Conservation (phyloP, 1,140 invertebrate species). For the Nasonia vitripennis region DNA sequence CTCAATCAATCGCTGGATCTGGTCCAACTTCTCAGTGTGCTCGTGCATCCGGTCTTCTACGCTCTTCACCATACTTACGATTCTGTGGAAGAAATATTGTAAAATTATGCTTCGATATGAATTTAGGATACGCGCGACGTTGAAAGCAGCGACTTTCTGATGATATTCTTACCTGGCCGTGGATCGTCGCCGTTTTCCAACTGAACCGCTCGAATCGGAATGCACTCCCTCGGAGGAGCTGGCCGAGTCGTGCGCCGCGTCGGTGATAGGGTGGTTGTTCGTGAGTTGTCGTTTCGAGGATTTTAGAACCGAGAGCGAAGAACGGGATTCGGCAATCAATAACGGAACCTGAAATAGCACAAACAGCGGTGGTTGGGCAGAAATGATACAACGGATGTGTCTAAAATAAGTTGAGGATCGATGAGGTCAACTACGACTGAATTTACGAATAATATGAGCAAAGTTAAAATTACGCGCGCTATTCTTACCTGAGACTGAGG, state of each 20-base stretch:
- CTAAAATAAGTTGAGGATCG: background rate
- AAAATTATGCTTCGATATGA: background rate
- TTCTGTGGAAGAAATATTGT: conserved; percentile 59
- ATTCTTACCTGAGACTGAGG: conserved; percentile 71
- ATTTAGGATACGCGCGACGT: no score
- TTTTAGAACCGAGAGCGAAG: conserved; percentile 73
- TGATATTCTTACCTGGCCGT: conserved; percentile 61
- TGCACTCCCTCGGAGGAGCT: conserved; percentile 75
- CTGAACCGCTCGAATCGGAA: conserved; percentile 74
- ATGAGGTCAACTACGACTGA: background rate
- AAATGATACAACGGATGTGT: background rate
- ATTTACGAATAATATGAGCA: background rate
- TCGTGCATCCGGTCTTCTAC: conserved; percentile 68
- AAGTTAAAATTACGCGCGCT: background rate
- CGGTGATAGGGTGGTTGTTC: conserved; percentile 70
- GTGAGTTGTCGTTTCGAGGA: conserved; percentile 73
- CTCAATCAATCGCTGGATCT: conserved; percentile 70
- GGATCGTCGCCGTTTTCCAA: conserved; percentile 70
- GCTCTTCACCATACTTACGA: conserved; percentile 67
- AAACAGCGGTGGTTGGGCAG: background rate
- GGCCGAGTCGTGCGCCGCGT: conserved; percentile 70
- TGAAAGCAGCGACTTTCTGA: background rate
- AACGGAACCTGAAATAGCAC: conserved; percentile 66
- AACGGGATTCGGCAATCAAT: conserved; percentile 73
- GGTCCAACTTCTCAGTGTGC: conserved; percentile 70